Evolutionary conservation across 2,888 invertebrate species (phyloP).

Genomic region (Ctenicera cuprea): DNA sequence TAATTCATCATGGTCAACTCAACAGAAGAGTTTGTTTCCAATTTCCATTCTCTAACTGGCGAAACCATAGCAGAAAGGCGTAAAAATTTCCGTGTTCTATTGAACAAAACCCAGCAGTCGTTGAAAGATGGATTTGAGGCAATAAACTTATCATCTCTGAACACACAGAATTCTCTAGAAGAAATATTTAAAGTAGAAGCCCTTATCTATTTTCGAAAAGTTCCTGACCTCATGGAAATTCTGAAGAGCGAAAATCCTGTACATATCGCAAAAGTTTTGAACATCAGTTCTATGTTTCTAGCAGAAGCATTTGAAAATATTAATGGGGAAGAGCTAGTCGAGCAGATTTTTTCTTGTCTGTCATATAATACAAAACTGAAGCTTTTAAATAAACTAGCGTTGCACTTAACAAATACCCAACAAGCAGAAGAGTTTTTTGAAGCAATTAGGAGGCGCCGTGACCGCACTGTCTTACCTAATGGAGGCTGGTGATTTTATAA

Average conservation of each 20-base stretch:
- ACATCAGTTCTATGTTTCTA: constrained; percentile 42
- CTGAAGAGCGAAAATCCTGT: constrained; percentile 44
- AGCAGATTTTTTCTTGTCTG: constrained; percentile 41
- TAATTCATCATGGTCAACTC: background rate
- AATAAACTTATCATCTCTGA: constrained; percentile 33
- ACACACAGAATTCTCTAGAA: constrained; percentile 41
- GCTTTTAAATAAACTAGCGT: constrained; percentile 39
- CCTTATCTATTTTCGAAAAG: constrained; percentile 37
- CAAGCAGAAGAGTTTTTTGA: constrained; percentile 46
- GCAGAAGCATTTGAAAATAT: constrained; percentile 39
- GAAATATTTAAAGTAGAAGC: constrained; percentile 50
- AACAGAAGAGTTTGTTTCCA: constrained; percentile 26
- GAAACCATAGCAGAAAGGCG: constrained; percentile 35
- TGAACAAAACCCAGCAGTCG: constrained; percentile 15
- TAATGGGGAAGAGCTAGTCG: constrained; percentile 35
- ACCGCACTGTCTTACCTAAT: constrained; percentile 33
- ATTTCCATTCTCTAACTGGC: constrained; percentile 36
- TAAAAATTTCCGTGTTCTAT: constrained; percentile 41
- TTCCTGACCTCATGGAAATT: constrained; percentile 35
- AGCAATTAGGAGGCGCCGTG: constrained; percentile 11
- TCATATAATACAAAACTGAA: constrained; percentile 48
- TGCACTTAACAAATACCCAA: constrained; percentile 26
- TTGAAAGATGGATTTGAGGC: background rate
- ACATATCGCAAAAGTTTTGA: constrained; percentile 47
- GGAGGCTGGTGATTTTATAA: constrained; percentile 25